phyloP scores from a whole-genome alignment of 23 tunicate species.

The Halocynthia roretzi region DNA sequence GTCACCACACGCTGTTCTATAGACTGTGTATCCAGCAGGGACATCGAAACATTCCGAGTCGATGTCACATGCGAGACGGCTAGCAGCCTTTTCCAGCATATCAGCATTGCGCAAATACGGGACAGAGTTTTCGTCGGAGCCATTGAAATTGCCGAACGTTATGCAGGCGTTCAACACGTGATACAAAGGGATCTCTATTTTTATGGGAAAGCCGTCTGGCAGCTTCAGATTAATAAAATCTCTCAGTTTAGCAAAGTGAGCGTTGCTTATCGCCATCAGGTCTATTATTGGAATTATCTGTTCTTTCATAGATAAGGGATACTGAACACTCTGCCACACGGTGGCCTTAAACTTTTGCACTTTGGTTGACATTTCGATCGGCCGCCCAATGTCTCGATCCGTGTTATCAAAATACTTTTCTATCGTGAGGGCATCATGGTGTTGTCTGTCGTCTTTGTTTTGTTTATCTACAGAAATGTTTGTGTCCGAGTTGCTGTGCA shows the following conservation, averaged over 20 bases:
- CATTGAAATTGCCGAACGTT: slow-evolving; percentile 27
- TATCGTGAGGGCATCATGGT: slow-evolving; percentile 10
- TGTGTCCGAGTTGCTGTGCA: background rate
- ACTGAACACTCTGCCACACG: slow-evolving; percentile 9
- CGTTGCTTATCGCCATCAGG: slow-evolving; percentile 9
- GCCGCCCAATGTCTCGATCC: slow-evolving; percentile 14
- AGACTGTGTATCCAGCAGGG: slow-evolving; percentile 4
- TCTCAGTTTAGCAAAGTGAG: slow-evolving; percentile 7
- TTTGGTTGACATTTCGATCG: slow-evolving; percentile 10
- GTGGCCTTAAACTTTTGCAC: slow-evolving; percentile 21
- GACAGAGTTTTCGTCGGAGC: background rate
- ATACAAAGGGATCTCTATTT: slow-evolving; percentile 21
- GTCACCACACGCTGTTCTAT: background rate
- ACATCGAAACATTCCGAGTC: slow-evolving; percentile 5
- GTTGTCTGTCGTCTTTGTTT: background rate
- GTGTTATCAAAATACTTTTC: slow-evolving; percentile 9
- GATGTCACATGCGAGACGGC: background rate
- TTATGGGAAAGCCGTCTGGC: slow-evolving; percentile 23
- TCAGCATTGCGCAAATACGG: background rate
- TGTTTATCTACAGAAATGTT: background rate
- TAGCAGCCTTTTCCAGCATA: background rate
- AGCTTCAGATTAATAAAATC: slow-evolving; percentile 15
- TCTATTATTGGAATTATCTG: slow-evolving; percentile 25
- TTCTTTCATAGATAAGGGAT: slow-evolving; percentile 13
- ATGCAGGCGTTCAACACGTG: slow-evolving; percentile 24